phyloP scores from a whole-genome alignment of 2,113 vertebrate species.

The Corydoras sp. region DNA sequence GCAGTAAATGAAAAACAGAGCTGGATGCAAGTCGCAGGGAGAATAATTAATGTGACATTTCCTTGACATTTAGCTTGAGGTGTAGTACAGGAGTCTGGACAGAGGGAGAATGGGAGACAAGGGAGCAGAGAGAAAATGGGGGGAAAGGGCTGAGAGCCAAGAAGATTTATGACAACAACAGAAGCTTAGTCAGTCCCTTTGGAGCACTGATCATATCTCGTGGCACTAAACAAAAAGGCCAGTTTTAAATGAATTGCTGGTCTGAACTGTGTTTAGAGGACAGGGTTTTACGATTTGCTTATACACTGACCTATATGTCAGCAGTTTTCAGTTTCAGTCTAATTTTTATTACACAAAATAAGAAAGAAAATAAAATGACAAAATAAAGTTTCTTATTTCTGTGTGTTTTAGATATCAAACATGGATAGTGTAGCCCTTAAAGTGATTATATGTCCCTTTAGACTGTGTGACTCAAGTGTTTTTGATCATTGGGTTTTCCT shows the following conservation, averaged over 20 bases:
- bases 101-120: constrained; percentile 21
- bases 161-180: constrained; percentile 7
- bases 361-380: too few relatives aligned
- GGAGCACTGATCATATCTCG: not conserved
- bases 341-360: too few relatives aligned
- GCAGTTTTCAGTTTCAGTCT: too few relatives aligned
- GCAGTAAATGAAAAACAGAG: constrained; percentile 20
- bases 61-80: constrained; percentile 69
- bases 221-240: not conserved
- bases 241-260: not conserved
- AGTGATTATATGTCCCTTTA: too few relatives aligned
- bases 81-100: constrained; percentile 54
- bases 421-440: too few relatives aligned
- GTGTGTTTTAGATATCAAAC: too few relatives aligned
- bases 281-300: too few relatives aligned
- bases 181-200: not conserved
- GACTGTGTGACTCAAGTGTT: too few relatives aligned
- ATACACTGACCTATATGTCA: too few relatives aligned
- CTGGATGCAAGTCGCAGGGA: constrained; percentile 57
- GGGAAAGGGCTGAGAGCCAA: not conserved
- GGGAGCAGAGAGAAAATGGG: constrained; percentile 11
- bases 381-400: too few relatives aligned
- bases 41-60: constrained; percentile 77
- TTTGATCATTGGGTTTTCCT: too few relatives aligned
- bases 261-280: not conserved